phyloP scores from a whole-genome alignment of 2,888 invertebrate genomes.

The Hydrotaea diabolus region DNA sequence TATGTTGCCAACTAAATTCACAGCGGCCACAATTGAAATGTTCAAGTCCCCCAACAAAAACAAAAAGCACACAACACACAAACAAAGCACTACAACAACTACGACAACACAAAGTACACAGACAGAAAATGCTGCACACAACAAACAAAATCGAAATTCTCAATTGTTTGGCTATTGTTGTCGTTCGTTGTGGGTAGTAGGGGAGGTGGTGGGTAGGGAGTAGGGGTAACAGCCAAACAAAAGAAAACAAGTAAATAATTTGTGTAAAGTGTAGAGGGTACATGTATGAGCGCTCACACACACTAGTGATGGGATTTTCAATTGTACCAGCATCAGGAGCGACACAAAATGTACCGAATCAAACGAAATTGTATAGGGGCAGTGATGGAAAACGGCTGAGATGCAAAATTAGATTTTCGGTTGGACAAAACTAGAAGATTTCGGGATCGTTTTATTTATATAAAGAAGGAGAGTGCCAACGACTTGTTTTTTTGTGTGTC shows the following conservation, averaged over 20 bases:
- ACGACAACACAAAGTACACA: slow-evolving; percentile 39
- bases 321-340: too few relatives aligned
- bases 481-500: too few relatives aligned
- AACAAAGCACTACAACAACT: slow-evolving; percentile 5
- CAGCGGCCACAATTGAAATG: slow-evolving; percentile 47
- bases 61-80: slow-evolving; percentile 22
- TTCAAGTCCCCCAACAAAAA: slow-evolving; percentile 57
- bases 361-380: too few relatives aligned
- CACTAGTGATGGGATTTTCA: too few relatives aligned
- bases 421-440: too few relatives aligned
- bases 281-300: slow-evolving; percentile 2
- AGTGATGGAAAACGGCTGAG: too few relatives aligned
- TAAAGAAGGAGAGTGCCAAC: too few relatives aligned
- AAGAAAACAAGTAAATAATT: slow-evolving; percentile 32
- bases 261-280: slow-evolving; percentile 34
- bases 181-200: slow-evolving; percentile 14
- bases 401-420: too few relatives aligned
- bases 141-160: slow-evolving; percentile 19
- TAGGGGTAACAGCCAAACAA: slow-evolving; percentile 29
- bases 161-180: slow-evolving; percentile 26
- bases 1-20: slow-evolving; percentile 70
- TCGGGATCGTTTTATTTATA: too few relatives aligned
- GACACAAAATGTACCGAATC: too few relatives aligned
- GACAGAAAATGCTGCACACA: slow-evolving; percentile 33
- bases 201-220: too few relatives aligned